Conservation (phyloP, 1,140 invertebrate species). For the Zaprionus tsacasi region DNA sequence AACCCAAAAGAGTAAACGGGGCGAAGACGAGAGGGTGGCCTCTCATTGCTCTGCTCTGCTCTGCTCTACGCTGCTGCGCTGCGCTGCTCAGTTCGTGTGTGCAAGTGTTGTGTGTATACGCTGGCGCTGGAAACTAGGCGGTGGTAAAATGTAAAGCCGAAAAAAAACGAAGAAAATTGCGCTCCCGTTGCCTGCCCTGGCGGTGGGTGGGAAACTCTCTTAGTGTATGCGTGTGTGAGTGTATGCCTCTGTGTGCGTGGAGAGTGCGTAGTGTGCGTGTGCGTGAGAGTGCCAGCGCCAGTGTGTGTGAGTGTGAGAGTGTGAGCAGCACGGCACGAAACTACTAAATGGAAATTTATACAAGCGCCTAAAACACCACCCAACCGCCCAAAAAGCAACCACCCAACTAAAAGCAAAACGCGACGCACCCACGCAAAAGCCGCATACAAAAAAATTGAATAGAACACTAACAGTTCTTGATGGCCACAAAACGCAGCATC, state of each 20-base stretch:
- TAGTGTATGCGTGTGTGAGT: constrained; percentile 47
- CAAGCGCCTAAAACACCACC: constrained; percentile 54
- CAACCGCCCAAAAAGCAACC: constrained; percentile 24
- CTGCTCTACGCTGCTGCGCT: constrained; percentile 21
- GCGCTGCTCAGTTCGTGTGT: constrained; percentile 49
- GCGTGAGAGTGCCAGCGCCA: constrained; percentile 42
- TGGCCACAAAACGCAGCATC: constrained; percentile 38
- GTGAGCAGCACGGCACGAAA: constrained; percentile 51
- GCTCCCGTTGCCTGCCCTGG: constrained; percentile 38
- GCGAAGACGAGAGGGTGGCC: constrained; percentile 44
- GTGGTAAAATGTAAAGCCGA: constrained; percentile 74
- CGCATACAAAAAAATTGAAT: constrained; percentile 21
- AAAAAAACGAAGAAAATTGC: constrained; percentile 70
- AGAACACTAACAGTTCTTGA: constrained; percentile 17
- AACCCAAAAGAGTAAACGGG: constrained; percentile 32
- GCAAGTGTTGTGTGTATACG: constrained; percentile 75
- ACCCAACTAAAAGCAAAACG: constrained; percentile 54
- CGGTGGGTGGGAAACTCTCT: constrained; percentile 46
- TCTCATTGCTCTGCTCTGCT: constrained; percentile 31
- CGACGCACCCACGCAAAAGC: constrained; percentile 61
- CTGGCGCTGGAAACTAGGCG: constrained; percentile 75
- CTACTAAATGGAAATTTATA: constrained; percentile 77
- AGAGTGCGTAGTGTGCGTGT: constrained; percentile 59
- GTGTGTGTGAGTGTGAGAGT: constrained; percentile 41
- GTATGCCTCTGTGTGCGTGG: constrained; percentile 53